These are phyloP conservation scores for Acanthosoma haemorrhoidale DNA, from an alignment of 2,888 invertebrate genomes.

Conservation along the genomic window DNA sequence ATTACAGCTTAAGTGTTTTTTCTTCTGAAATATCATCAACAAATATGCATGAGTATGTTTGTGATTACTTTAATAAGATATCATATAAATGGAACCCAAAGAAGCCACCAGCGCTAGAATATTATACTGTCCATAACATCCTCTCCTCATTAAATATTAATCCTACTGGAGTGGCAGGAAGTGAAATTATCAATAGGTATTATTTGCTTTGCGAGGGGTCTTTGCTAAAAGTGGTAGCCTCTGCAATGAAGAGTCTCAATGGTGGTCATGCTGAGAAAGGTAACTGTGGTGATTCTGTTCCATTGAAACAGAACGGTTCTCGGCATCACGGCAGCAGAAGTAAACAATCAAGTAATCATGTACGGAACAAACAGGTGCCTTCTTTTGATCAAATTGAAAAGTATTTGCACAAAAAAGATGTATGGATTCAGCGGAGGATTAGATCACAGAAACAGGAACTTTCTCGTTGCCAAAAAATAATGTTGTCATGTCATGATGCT, in stretches of 20 bases:
- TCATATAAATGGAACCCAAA: conserved; percentile 10
- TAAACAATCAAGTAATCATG: background rate
- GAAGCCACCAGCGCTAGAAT: conserved; percentile 4
- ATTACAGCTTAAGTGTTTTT: conserved; percentile 18
- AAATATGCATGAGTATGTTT: conserved; percentile 14
- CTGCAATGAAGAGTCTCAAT: background rate
- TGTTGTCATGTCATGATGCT: background rate
- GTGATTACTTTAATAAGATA: conserved; percentile 13
- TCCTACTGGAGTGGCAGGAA: background rate
- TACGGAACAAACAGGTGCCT: background rate
- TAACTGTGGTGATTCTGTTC: background rate
- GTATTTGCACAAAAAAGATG: background rate
- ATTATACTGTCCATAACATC: conserved; percentile 8
- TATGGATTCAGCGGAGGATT: background rate
- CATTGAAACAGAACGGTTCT: background rate
- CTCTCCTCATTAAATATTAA: background rate
- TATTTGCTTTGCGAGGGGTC: conserved; percentile 9
- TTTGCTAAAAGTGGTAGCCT: conserved; percentile 4
- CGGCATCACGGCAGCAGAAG: background rate
- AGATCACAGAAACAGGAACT: conserved; percentile 1
- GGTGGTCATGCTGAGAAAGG: background rate
- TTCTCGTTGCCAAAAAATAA: background rate
- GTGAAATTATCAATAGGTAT: conserved; percentile 18
- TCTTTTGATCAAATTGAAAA: background rate
- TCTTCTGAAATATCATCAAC: conserved; percentile 21